These are phyloP conservation scores for Leuciscus idus DNA, from an alignment of 2,113 vertebrate genomes.

Conservation along the genomic window DNA sequence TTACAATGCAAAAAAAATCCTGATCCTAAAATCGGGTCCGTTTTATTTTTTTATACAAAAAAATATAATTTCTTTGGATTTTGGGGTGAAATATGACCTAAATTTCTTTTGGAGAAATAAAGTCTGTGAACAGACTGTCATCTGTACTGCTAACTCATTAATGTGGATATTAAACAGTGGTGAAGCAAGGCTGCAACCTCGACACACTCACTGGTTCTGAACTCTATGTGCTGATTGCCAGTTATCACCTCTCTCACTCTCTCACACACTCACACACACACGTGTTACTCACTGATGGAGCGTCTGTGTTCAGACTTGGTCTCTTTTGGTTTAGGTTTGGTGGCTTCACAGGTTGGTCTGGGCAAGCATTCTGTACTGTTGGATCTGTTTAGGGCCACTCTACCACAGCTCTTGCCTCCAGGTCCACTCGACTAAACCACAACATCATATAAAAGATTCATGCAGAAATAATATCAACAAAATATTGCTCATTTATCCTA, in stretches of 20 bases:
- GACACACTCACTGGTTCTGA: slow-evolving; percentile 30
- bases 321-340: slow-evolving; percentile 73
- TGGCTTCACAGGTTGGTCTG: slow-evolving; percentile 72
- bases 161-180: slow-evolving; percentile 35
- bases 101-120: not conserved
- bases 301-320: slow-evolving; percentile 83
- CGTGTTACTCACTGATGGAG: slow-evolving; percentile 82
- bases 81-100: not conserved
- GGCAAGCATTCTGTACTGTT: slow-evolving; percentile 81
- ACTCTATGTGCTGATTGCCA: slow-evolving; percentile 13
- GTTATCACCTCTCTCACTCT: slow-evolving; percentile 23
- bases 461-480: not conserved
- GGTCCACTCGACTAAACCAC: slow-evolving; percentile 48
- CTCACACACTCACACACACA: not conserved
- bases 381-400: slow-evolving; percentile 76
- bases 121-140: slow-evolving; percentile 17
- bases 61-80: not conserved
- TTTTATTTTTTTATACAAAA: not conserved
- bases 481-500: not conserved
- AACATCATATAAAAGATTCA: slow-evolving; percentile 26
- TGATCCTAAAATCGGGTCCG: not conserved
- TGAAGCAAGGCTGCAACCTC: slow-evolving; percentile 1
- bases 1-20: not conserved
- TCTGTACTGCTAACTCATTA: slow-evolving; percentile 33
- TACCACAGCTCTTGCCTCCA: slow-evolving; percentile 49